Evolutionary conservation across 2,113 vertebrate genomes (phyloP).

Genomic region (Proterorhinus semilunaris): DNA sequence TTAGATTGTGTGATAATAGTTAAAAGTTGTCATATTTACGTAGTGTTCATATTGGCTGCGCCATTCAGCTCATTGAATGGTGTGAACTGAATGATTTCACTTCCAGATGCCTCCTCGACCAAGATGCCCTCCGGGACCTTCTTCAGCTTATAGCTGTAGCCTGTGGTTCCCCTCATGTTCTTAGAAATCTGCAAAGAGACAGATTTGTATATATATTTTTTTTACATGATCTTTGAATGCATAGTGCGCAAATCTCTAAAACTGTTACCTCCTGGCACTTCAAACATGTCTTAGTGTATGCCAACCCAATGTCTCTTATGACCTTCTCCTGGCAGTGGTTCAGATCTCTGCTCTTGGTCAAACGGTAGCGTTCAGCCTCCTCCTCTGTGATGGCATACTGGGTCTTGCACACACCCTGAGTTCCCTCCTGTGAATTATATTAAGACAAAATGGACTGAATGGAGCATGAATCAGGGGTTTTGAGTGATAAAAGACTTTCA

Average conservation of each 20-base stretch:
- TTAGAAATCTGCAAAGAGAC: slow-evolving; percentile 66
- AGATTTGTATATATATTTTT: background rate
- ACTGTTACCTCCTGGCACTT: slow-evolving; percentile 66
- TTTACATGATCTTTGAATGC: background rate
- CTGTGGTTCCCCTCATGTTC: slow-evolving; percentile 73
- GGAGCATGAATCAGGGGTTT: background rate
- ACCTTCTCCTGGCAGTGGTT: slow-evolving; percentile 81
- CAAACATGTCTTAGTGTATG: slow-evolving; percentile 70
- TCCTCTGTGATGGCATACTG: slow-evolving; percentile 79
- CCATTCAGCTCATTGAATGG: slow-evolving; percentile 74
- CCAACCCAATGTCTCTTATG: slow-evolving; percentile 71
- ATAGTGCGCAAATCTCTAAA: background rate
- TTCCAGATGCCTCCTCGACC: slow-evolving; percentile 73
- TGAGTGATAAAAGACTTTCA: background rate
- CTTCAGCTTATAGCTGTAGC: slow-evolving; percentile 79
- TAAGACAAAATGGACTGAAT: background rate
- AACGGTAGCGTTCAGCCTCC: slow-evolving; percentile 54
- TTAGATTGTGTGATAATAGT: background rate
- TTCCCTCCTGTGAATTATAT: slow-evolving; percentile 69
- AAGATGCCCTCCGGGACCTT: slow-evolving; percentile 47
- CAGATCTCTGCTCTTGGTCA: slow-evolving; percentile 81
- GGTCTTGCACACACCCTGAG: slow-evolving; percentile 84
- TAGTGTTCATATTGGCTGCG: slow-evolving; percentile 76
- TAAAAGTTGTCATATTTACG: slow-evolving; percentile 54
- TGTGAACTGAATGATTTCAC: slow-evolving; percentile 80